Conservation (phyloP, 1,140 invertebrate genomes). For the Meloidogyne exigua region DNA sequence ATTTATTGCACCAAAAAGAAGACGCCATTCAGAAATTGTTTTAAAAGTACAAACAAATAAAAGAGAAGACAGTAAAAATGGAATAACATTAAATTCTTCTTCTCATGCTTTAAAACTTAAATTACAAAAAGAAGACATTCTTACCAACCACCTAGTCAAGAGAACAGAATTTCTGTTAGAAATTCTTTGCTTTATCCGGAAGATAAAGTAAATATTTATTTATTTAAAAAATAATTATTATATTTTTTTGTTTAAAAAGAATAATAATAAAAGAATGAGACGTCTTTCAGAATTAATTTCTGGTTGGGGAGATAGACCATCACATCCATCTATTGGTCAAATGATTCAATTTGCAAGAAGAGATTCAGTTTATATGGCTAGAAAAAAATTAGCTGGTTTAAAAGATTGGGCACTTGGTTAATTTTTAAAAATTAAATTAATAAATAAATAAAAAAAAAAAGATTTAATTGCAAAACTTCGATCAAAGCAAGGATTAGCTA, state of each 20-base stretch:
- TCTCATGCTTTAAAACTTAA: conserved; percentile 4
- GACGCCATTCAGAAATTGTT: conserved; percentile 31
- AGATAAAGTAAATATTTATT: conserved; percentile 3
- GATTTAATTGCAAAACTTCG: conserved; percentile 62
- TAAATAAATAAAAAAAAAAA: neutral
- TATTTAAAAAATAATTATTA: too few species aligned
- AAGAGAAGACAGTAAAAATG: conserved; percentile 1
- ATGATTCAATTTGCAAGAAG: conserved; percentile 59
- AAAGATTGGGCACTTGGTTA: conserved; percentile 62
- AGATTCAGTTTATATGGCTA: conserved; percentile 61
- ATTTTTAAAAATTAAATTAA: neutral
- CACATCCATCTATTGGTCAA: conserved; percentile 55
- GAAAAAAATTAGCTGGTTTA: conserved; percentile 61
- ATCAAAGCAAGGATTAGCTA: conserved; percentile 64
- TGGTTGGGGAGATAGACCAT: conserved; percentile 59
- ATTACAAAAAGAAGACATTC: conserved; percentile 25
- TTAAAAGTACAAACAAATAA: neutral
- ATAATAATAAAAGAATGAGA: conserved; percentile 49
- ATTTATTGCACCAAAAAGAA: conserved; percentile 23
- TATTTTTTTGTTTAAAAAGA: neutral
- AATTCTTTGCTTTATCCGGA: neutral
- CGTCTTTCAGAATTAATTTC: conserved; percentile 61
- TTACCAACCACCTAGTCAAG: conserved; percentile 23
- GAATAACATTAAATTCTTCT: too few species aligned
- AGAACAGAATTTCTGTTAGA: neutral